Percentiles rank a stretch among this genome's conserved stretches.
phyloP scores from a whole-genome alignment of 2,113 vertebrate species.

The Gila orcuttii region DNA sequence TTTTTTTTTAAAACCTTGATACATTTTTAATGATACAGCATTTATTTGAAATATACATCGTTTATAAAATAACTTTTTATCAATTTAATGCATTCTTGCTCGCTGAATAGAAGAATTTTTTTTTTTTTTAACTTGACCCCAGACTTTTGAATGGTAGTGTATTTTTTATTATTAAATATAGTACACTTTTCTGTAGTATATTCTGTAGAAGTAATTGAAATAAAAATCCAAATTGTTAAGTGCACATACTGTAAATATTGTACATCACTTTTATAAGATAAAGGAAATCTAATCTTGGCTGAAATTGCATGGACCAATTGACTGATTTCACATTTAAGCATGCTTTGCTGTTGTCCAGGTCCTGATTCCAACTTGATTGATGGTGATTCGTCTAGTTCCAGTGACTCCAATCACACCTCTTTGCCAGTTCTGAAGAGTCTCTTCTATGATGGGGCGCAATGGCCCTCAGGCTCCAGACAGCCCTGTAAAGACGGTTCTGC shows the following conservation, averaged over 20 bases:
- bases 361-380: conserved; percentile 66
- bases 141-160: neutral
- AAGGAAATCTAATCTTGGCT: neutral
- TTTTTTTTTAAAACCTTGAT: neutral
- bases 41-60: neutral
- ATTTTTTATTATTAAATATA: neutral
- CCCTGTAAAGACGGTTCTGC: conserved; percentile 51
- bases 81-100: neutral
- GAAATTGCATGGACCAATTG: too few species aligned
- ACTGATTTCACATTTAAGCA: neutral
- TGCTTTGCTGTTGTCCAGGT: conserved; percentile 49
- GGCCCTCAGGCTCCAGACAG: conserved; percentile 35
- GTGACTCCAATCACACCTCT: conserved; percentile 48
- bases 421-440: conserved; percentile 45
- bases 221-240: neutral
- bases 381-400: conserved; percentile 57
- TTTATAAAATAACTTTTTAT: neutral
- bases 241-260: neutral
- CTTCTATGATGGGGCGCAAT: conserved; percentile 57
- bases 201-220: neutral
- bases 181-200: neutral
- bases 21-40: too few species aligned
- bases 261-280: neutral
- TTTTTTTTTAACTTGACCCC: neutral
- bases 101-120: neutral